phyloP scores from a whole-genome alignment of 1,140 invertebrate genomes.

The Penaeus chinensis region DNA sequence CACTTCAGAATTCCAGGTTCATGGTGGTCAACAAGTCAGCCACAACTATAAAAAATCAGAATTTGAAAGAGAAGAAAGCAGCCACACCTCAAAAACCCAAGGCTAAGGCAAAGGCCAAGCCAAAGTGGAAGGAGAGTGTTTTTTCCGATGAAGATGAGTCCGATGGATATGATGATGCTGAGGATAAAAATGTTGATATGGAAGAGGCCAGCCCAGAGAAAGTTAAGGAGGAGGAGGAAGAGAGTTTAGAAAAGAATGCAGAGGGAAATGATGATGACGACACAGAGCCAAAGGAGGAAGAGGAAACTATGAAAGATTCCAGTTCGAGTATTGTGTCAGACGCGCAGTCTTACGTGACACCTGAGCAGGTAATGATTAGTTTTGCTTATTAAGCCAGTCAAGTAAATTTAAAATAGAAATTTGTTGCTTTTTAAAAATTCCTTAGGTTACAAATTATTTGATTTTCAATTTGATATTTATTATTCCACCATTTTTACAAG shows the following conservation, averaged over 20 bases:
- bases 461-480: background rate
- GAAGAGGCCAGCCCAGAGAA: background rate
- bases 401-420: background rate
- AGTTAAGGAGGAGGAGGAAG: no score
- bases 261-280: background rate
- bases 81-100: no score
- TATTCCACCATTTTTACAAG: no score
- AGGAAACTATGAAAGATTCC: slow-evolving; percentile 55
- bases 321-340: background rate
- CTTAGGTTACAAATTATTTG: no score
- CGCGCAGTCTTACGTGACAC: slow-evolving; percentile 44
- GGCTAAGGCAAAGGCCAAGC: no score
- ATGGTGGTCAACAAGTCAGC: no score
- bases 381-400: background rate
- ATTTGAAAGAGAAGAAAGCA: no score
- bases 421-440: no score
- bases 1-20: no score
- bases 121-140: no score
- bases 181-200: background rate
- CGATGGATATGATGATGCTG: slow-evolving; percentile 61
- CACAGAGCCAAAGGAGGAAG: slow-evolving; percentile 55
- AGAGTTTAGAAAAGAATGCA: background rate
- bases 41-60: no score
- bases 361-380: slow-evolving; percentile 34
- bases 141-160: slow-evolving; percentile 42